Base-by-base conservation (phyloP, 1,140 invertebrate species). In the Drosophila pseudoobscura region DNA sequence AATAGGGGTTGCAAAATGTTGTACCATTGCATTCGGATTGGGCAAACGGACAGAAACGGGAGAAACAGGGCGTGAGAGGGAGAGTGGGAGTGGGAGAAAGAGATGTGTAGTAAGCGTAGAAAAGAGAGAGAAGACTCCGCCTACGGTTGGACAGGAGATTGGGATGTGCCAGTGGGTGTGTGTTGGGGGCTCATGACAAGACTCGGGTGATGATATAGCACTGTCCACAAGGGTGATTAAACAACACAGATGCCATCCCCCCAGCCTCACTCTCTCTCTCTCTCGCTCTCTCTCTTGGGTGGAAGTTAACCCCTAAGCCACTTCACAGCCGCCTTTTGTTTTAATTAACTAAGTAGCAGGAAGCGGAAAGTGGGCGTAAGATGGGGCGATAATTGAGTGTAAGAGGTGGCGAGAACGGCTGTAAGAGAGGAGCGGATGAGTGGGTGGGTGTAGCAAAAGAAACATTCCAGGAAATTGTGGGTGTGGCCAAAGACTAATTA, bases 341-440 rank as follows among this genome's bases (percentile, higher is more conserved):
- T 90, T 90, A 83, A 90, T 90, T 90, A 90, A 87, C 76, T 82
- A 90, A 89, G 80, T 87, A 87, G 61, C 43, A 22, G 50, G 35
- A 60, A 39, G 7, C 44, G 29, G 1, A 7, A 35, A 58, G 46
- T 11, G 29, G 41, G 45, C 22, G 20, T 7, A 35, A 31, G 29
- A 9, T 2, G 29, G 2, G 29, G 6, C 43, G 26, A 1, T 3
- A 35, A 58, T 45, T 11, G 39, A 24, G 44, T 41, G 29, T 9
- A 31, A 31, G 8, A 31, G 8, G 29, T 31, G 29, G 8, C 8
- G 29, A 8, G 8, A 31, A 31, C 0, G 24, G 5, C 24, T 26
- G 24, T 5, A 26, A 26, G 29, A 31, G 7, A 2, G 29, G 7
- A 8, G 29, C 5, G 3, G 35, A 13, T 24, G 29, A 31, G 47